phyloP scores from a whole-genome alignment of 1,140 invertebrate genomes.

The Aphidius ervi region DNA sequence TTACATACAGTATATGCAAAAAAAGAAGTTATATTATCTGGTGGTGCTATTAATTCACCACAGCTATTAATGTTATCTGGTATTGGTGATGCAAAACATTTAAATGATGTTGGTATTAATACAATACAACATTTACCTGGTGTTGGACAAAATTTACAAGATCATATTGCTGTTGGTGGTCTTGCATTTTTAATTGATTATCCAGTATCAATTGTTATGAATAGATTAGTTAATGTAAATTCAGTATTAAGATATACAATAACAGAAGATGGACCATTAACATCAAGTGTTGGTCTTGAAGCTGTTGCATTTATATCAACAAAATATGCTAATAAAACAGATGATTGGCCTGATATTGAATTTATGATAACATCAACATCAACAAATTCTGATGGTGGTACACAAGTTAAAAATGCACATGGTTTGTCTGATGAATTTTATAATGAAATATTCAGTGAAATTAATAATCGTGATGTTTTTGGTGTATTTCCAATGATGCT shows the following conservation, averaged over 20 bases:
- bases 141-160: constrained; percentile 77
- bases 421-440: constrained; percentile 76
- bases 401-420: constrained; percentile 71
- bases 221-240: constrained; percentile 72
- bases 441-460: constrained; percentile 64
- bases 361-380: constrained; percentile 83
- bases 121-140: constrained; percentile 70
- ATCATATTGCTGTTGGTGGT: constrained; percentile 77
- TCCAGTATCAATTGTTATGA: constrained; percentile 71
- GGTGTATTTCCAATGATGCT: constrained; percentile 83
- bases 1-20: constrained; percentile 59
- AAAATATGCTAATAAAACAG: constrained; percentile 76
- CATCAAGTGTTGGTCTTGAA: constrained; percentile 77
- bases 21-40: constrained; percentile 75
- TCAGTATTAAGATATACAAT: constrained; percentile 72
- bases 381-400: constrained; percentile 73
- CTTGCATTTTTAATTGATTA: constrained; percentile 76
- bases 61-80: constrained; percentile 84
- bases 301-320: constrained; percentile 81
- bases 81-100: constrained; percentile 69
- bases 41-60: constrained; percentile 72
- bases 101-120: constrained; percentile 63
- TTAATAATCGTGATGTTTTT: constrained; percentile 71
- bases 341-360: constrained; percentile 88
- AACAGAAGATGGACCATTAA: constrained; percentile 74